Base-by-base conservation (phyloP, 2,888 invertebrate species). In the Lissonota sp. region DNA sequence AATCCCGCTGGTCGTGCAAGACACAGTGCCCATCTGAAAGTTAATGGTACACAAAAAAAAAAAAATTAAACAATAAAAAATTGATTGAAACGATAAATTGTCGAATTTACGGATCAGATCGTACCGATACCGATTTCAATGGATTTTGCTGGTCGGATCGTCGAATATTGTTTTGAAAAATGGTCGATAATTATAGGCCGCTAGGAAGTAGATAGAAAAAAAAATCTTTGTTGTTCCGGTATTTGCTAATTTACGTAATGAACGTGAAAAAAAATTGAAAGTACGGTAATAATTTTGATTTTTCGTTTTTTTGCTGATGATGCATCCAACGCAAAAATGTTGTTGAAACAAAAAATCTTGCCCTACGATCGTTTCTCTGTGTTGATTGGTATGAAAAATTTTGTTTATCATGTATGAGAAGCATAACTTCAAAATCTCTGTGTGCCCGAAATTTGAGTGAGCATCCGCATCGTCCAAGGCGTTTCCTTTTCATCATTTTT, bases 1-100 rank as follows among this genome's bases (percentile, higher is more conserved):
- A 97, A 97, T 93, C 94, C 94, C 86, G 97, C 96, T 78, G 97
- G 96, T 87, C 93, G 93, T 83, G 94, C 95, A 86, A 95, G 94
- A 85, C 95, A 95, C 91, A 95, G 96, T 74, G 95, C 97, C 84
- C 94, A 94, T 89, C 94, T 97, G 85, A 94, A 94, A 91, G 96
- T 97, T 85, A 96, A 96, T 92, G 96, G 96, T 96, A 92, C 87
- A 77, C 62, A 69, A 26, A 60, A 76, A 75, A 76, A 80, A 49
- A 62, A 6, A 16, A 37, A 5, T 40, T 7, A 12, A 60, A 55
- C 42, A 40, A 53, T 26, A 26, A 26, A 26, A 26, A 26, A 26
- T 26, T 40, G 26, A 62, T 10, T 26, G 26, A 70, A 64, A 44
- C 57, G 16, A 69, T 46, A 12, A 69, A 57, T 12, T 66, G 66